Evolutionary conservation across 2,888 invertebrate species (phyloP).

Genomic region (Dorcus parallelipipedus): DNA sequence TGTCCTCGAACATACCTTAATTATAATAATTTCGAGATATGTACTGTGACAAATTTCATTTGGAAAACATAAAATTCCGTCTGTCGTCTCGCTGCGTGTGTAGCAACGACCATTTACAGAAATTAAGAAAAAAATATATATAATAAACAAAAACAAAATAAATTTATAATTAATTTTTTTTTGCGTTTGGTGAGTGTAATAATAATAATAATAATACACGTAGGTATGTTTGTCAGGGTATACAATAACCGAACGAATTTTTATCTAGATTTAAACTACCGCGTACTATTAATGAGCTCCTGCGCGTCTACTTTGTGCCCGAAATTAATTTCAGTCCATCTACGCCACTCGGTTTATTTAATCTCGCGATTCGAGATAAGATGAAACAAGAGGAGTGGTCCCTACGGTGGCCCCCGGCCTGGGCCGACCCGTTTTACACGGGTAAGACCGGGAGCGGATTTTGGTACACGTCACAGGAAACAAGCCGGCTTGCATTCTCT

Average conservation of each 20-base stretch:
- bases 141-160: too few species aligned
- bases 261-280: too few species aligned
- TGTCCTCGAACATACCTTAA: conserved; percentile 11
- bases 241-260: too few species aligned
- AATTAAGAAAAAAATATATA: too few species aligned
- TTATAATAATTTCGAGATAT: conserved; percentile 16
- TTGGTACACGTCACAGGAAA: conserved; percentile 29
- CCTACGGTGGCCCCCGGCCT: conserved; percentile 16
- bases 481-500: conserved; percentile 21
- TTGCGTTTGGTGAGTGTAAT: too few species aligned
- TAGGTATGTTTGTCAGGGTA: too few species aligned
- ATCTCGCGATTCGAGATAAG: conserved; percentile 19
- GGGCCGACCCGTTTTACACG: conserved; percentile 24
- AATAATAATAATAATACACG: too few species aligned
- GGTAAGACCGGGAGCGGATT: conserved; percentile 36
- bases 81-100: neutral
- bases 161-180: too few species aligned
- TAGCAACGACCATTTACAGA: too few species aligned
- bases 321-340: conserved; percentile 12
- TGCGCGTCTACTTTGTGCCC: neutral
- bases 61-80: conserved; percentile 12
- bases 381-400: conserved; percentile 27
- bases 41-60: conserved; percentile 19
- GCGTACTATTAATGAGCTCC: neutral
- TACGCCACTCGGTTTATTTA: conserved; percentile 9